Conservation (phyloP, 2,113 vertebrate species). For the Elaphurus davidianus region DNA sequence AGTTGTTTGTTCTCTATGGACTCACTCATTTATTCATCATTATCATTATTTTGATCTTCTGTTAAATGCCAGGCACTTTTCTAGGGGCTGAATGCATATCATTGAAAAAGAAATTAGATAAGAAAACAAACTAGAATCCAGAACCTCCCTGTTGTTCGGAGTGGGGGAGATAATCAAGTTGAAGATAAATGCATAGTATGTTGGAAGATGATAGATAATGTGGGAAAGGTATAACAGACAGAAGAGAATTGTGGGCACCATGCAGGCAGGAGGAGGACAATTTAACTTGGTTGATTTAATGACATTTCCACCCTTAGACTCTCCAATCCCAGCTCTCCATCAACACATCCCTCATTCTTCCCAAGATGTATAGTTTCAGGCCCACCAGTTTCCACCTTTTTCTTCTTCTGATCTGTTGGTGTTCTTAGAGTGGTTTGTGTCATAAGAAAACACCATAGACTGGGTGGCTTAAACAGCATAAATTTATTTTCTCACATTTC, state of each 20-base stretch:
- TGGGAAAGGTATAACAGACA: background rate
- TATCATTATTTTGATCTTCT: background rate
- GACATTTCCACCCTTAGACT: background rate
- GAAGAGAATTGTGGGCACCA: fast-evolving
- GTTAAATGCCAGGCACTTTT: background rate
- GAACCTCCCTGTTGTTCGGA: fast-evolving
- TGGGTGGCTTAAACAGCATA: background rate
- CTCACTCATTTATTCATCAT: background rate
- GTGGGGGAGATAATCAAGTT: background rate
- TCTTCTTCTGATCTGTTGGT: background rate
- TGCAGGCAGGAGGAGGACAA: fast-evolving
- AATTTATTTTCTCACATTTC: background rate
- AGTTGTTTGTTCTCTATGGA: background rate
- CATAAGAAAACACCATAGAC: background rate
- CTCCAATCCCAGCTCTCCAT: no score
- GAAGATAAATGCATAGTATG: background rate
- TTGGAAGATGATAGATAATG: background rate
- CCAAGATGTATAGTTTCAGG: fast-evolving
- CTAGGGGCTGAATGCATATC: background rate
- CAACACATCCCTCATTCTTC: background rate
- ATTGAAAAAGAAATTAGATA: background rate
- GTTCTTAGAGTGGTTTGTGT: fast-evolving
- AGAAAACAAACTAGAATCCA: background rate
- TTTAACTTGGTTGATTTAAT: background rate
- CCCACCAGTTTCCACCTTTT: fast-evolving